Evolutionary conservation across 2,113 vertebrate species (phyloP).

Genomic region (Phalacrocorax aristotelis): DNA sequence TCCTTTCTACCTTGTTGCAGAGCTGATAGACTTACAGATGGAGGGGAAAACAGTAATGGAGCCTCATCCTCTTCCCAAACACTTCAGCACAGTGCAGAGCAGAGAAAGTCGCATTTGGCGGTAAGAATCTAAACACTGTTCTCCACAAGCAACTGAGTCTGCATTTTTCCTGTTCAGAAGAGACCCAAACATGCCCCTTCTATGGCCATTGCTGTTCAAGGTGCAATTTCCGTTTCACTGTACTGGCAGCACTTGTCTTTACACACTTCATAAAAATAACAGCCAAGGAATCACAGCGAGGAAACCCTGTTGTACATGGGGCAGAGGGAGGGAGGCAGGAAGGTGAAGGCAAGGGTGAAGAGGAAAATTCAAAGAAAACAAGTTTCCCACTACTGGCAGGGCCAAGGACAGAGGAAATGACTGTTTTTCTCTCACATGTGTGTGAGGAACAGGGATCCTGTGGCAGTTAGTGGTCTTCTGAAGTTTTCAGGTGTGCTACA

Average conservation of each 20-base stretch:
- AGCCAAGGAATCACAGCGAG: neutral
- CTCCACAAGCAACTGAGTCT: neutral
- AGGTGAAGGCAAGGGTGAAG: neutral
- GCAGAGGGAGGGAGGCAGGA: neutral
- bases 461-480: neutral
- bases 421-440: neutral
- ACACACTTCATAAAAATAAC: neutral
- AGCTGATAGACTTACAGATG: neutral
- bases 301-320: neutral
- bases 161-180: neutral
- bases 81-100: neutral
- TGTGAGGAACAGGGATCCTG: neutral
- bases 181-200: neutral
- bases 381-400: neutral
- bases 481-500: neutral
- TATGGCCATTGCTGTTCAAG: neutral
- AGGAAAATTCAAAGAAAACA: neutral
- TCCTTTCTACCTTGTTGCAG: neutral
- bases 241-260: neutral
- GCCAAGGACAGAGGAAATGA: neutral
- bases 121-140: neutral
- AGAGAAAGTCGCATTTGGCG: neutral
- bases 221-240: neutral
- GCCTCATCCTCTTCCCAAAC: neutral
- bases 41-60: neutral